Evolutionary conservation across 2,888 invertebrate species (phyloP), one percentile per base, ranked within the genome.

Genomic region (Dorcus hopei): DNA sequence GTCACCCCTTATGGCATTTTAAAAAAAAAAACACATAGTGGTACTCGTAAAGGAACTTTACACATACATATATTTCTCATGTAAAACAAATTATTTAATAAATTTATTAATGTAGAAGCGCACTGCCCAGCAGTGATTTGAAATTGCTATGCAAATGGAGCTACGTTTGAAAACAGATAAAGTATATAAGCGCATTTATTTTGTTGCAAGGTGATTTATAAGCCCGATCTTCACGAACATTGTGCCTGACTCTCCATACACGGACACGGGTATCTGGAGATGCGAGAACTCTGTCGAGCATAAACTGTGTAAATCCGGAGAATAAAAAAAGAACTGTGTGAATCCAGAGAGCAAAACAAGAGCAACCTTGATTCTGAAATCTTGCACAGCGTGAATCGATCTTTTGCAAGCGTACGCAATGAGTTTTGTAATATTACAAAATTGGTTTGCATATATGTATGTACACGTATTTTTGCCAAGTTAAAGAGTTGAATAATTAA

Each of bases 111-210:
- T 9, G 19, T 45, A 19, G 45, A 14, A 45, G 14, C 9, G 9
- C n/a, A 9, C 9, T 7, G 9, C 2, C 19, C 14, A 9, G 45
- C 45, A 45, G 9, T 19, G 45, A 19, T 45, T 9, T 19, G 45
- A 45, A 45, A 45, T 45, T 45, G 45, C 19, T 23, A 11, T 45
- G 45, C 45, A 45, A 45, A 45, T 45, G 42, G 42, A 42, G 42
- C 42, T 9, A 45, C 45, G 23, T 19, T 45, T 45, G 45, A 45
- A 23, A 45, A n/a, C 14, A 23, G 45, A 45, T 45, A 45, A 45
- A 1, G 45, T 23, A 45, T 2, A 19, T 16, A 45, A 45, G 45
- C 45, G 16, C 45, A 11, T 45, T 45, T 45, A 45, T 45, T 45
- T 23, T 9, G 9, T 45, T 23, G 9, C 45, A 11, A 9, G 14